These are phyloP conservation scores for Paradoxurus hermaphroditus DNA, from an alignment of 2,113 vertebrate genomes.

Conservation along the genomic window DNA sequence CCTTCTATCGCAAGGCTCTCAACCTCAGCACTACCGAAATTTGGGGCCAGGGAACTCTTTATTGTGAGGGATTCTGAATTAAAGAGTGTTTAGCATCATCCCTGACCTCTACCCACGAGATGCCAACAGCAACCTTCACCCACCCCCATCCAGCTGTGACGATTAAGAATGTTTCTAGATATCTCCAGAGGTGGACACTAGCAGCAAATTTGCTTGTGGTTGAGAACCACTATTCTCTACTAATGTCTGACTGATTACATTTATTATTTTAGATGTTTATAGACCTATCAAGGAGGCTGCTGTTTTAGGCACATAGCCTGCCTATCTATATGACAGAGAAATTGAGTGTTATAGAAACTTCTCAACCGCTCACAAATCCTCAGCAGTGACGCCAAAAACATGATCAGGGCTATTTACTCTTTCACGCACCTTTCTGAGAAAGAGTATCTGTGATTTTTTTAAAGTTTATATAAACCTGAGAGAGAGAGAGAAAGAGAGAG, in stretches of 20 bases:
- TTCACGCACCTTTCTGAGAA: background rate
- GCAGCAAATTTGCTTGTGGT: background rate
- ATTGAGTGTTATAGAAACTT: background rate
- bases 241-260: background rate
- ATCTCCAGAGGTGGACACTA: background rate
- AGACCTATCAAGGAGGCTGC: background rate
- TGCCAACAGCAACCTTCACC: background rate
- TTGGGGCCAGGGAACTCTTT: background rate
- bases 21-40: background rate
- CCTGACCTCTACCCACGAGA: background rate
- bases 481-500: no score
- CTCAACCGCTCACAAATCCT: background rate
- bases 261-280: background rate
- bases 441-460: background rate
- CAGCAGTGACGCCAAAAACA: background rate
- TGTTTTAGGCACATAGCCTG: background rate
- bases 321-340: background rate
- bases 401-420: background rate
- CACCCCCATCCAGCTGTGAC: background rate
- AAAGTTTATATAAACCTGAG: no score
- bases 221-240: background rate
- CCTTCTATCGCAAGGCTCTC: background rate
- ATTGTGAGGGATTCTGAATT: background rate
- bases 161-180: background rate
- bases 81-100: no score